Conservation (phyloP, 2,888 invertebrate species). For the Venustoraphidia nigricollis region DNA sequence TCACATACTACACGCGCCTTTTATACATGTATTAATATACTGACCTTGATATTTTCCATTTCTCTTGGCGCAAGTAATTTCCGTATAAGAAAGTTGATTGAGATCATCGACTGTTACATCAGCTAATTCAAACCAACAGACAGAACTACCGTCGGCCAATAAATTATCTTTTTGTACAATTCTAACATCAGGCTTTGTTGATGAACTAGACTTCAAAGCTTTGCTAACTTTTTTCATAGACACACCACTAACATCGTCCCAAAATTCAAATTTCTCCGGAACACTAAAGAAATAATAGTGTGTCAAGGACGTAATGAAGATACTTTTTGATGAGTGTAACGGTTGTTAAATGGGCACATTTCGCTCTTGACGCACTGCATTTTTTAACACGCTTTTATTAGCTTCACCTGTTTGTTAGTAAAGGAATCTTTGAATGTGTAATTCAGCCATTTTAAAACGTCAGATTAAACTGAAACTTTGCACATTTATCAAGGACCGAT, state of each 20-base stretch:
- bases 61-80: slow-evolving; percentile 41
- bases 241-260: slow-evolving; percentile 68
- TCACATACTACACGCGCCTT: too few species aligned
- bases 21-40: too few species aligned
- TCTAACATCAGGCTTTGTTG: slow-evolving; percentile 50
- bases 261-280: slow-evolving; percentile 51
- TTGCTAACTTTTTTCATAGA: slow-evolving; percentile 52
- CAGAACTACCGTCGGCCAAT: slow-evolving; percentile 43
- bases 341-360: too few species aligned
- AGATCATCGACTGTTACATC: slow-evolving; percentile 44
- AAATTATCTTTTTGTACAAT: slow-evolving; percentile 38
- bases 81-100: slow-evolving; percentile 38
- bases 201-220: slow-evolving; percentile 43
- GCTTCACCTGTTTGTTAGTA: too few species aligned
- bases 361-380: too few species aligned
- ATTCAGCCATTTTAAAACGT: too few species aligned
- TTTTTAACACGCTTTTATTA: too few species aligned
- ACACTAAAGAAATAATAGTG: slow-evolving; percentile 26
- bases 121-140: slow-evolving; percentile 53
- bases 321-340: slow-evolving; percentile 7
- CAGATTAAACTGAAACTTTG: too few species aligned
- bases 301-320: slow-evolving; percentile 4
- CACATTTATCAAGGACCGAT: too few species aligned
- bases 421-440: too few species aligned
- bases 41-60: slow-evolving; percentile 50